Evolutionary conservation across 2,113 vertebrate species (phyloP), one percentile per base, ranked within the genome.

Genomic region (Acrocephalus kingi): DNA sequence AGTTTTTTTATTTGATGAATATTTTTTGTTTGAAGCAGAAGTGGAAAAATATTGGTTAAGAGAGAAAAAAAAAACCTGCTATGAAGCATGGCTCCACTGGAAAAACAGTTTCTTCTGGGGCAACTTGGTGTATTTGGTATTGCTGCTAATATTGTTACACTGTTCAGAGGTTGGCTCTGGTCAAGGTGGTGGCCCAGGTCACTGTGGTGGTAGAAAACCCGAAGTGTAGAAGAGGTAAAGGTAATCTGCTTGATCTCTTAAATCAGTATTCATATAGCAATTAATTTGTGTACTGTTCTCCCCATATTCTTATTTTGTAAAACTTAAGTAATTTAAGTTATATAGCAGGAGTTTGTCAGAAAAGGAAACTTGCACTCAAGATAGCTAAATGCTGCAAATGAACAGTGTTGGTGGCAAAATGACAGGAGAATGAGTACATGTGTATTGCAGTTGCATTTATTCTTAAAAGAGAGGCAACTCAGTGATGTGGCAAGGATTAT

Each of bases 241-340:
- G 15, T 80, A 31, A 63, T 75, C 30, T 55, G 9, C 49, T 46
- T 48, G 24, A 30, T 86, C 59, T 66, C 24, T 62, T 87, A 64
- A 46, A 33, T 78, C 27, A n/a, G 7, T 61, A 37, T 78, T 75
- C 0, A 0, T 61, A 8, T 41, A 18, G 17, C 54, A 61, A 2
- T 62, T 71, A 24, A 31, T 59, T 77, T 37, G 13, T 63, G 11
- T 81, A 9, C 22, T 37, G 7, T 68, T 87, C 33, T 74, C 28
- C 35, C 41, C 31, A 4, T 25, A 5, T 15, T 33, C 18, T 39
- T 81, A 16, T 23, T 89, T 62, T 56, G 19, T 52, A 84, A 43
- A 68, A 43, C 8, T 45, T 39, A 23, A 75, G 6, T 67, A 20
- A 24, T 14, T 52, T 35, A 48, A 48, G 22, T 56, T 2, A 0